A percentile compares a stretch with the other conserved stretches of the same genome.
phyloP scores from a whole-genome alignment of 2,888 invertebrate species.

The Trichopoda pennipes region DNA sequence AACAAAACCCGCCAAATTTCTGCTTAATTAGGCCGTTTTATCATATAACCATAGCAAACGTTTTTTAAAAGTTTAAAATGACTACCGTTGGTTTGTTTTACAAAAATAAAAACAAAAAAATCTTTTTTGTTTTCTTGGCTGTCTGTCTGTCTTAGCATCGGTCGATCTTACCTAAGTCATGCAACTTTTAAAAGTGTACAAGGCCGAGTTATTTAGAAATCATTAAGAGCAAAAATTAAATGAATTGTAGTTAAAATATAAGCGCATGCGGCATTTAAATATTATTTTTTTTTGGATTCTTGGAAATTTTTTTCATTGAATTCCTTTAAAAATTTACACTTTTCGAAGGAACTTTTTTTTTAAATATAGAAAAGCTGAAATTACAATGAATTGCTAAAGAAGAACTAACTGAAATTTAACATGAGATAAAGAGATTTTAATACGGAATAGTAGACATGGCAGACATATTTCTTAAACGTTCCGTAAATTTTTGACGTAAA shows the following conservation, averaged over 20 bases:
- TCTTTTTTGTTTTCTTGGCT: background rate
- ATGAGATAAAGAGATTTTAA: background rate
- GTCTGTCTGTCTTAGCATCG: too few species aligned
- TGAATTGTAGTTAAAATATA: background rate
- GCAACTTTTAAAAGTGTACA: slow-evolving; percentile 54
- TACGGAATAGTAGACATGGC: too few species aligned
- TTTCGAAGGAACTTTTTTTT: too few species aligned
- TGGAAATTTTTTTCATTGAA: too few species aligned
- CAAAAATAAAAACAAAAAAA: background rate
- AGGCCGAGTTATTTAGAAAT: slow-evolving; percentile 74
- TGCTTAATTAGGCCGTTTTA: slow-evolving; percentile 43
- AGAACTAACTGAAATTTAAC: background rate
- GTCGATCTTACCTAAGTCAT: slow-evolving; percentile 43
- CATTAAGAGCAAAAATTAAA: slow-evolving; percentile 70
- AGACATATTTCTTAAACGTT: too few species aligned
- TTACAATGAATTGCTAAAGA: too few species aligned
- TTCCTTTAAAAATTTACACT: too few species aligned
- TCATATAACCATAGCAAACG: slow-evolving; percentile 59
- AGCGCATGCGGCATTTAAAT: background rate
- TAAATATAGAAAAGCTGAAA: too few species aligned
- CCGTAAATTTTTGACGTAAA: too few species aligned
- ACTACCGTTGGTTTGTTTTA: slow-evolving; percentile 36
- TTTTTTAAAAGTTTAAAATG: slow-evolving; percentile 42
- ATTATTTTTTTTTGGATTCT: too few species aligned
- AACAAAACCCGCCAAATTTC: slow-evolving; percentile 45